Evolutionary conservation across 92 coral and sea anemone genomes (phyloP).

Genomic region (Nematostella vectensis): DNA sequence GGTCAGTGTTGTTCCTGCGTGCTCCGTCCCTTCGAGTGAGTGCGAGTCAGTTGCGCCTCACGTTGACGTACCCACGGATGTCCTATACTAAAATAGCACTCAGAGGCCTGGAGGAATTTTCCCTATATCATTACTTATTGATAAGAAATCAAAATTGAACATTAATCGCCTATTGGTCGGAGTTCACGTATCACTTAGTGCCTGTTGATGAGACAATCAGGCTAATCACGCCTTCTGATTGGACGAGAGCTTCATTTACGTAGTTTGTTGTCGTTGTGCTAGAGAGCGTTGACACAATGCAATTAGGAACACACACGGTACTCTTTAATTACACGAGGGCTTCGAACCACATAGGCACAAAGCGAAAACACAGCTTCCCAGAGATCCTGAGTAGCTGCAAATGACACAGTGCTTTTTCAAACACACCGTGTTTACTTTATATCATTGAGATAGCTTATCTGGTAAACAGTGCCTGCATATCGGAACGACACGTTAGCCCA

Average conservation of each 20-base stretch:
- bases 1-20: slow-evolving; percentile 6
- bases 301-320: slow-evolving; percentile 86
- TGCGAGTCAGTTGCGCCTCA: slow-evolving; percentile 55
- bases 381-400: slow-evolving; percentile 61
- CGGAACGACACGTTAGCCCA: too few relatives aligned
- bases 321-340: slow-evolving; percentile 83
- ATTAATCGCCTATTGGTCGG: slow-evolving; percentile 95
- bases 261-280: slow-evolving; percentile 88
- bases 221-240: slow-evolving; percentile 76
- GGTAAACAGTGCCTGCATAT: background rate
- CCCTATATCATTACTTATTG: slow-evolving; percentile 92
- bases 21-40: too few relatives aligned
- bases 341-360: slow-evolving; percentile 40
- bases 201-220: slow-evolving; percentile 93
- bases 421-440: slow-evolving; percentile 62
- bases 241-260: slow-evolving; percentile 80
- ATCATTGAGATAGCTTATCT: slow-evolving; percentile 6
- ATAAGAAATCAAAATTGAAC: slow-evolving; percentile 93
- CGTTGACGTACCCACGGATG: slow-evolving; percentile 67
- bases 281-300: slow-evolving; percentile 98
- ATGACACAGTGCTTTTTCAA: slow-evolving; percentile 59
- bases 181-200: slow-evolving; percentile 89
- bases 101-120: slow-evolving; percentile 94
- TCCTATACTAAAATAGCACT: slow-evolving; percentile 84
- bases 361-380: slow-evolving; percentile 10